Conservation (phyloP, 2,888 invertebrate genomes). For the Orthosia gothica region DNA sequence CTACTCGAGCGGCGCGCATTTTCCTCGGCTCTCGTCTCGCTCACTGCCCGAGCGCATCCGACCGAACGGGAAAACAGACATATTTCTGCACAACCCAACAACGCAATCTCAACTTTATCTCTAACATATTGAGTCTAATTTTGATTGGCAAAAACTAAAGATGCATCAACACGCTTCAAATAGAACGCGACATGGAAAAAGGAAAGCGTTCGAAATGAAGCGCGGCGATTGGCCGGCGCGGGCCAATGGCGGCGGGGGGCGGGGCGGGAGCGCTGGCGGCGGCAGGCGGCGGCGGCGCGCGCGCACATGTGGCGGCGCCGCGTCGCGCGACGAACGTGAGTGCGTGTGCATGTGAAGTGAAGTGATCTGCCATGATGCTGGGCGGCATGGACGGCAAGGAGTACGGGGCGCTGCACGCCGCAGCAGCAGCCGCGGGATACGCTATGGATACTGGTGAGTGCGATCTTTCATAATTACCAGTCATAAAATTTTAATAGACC, state of each 20-base stretch:
- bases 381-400: slow-evolving; percentile 90
- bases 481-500: not conserved
- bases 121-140: slow-evolving; percentile 62
- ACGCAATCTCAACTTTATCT: slow-evolving; percentile 51
- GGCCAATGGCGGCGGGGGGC: slow-evolving; percentile 87
- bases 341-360: slow-evolving; percentile 68
- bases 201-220: slow-evolving; percentile 89
- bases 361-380: slow-evolving; percentile 84
- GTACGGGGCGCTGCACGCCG: slow-evolving; percentile 90
- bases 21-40: slow-evolving; percentile 86
- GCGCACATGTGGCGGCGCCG: slow-evolving; percentile 74
- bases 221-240: slow-evolving; percentile 88
- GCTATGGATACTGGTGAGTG: slow-evolving; percentile 86
- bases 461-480: not conserved
- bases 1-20: slow-evolving; percentile 78
- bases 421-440: slow-evolving; percentile 87
- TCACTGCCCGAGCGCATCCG: slow-evolving; percentile 87
- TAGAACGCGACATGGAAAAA: slow-evolving; percentile 90
- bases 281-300: slow-evolving; percentile 63
- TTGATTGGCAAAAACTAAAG: slow-evolving; percentile 64
- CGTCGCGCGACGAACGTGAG: slow-evolving; percentile 79
- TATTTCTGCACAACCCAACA: slow-evolving; percentile 66
- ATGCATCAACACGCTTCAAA: slow-evolving; percentile 89
- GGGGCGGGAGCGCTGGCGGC: slow-evolving; percentile 73
- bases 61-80: slow-evolving; percentile 89